phyloP scores from a whole-genome alignment of 2,888 invertebrate genomes.

The Himalopsyche kuldschensis region DNA sequence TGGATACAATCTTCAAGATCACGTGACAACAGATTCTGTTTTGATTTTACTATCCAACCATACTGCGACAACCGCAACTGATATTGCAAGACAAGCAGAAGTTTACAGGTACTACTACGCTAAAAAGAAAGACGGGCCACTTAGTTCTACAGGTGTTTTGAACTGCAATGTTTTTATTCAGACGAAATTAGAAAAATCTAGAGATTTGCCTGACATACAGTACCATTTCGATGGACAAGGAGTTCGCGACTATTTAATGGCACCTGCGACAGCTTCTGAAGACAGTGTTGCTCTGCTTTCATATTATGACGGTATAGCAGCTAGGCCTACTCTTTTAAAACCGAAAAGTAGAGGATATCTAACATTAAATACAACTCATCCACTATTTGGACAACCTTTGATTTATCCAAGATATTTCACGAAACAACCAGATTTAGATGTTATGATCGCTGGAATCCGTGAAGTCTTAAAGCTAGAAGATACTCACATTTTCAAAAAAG shows the following conservation, averaged over 20 bases:
- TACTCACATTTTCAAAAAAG: constrained; percentile 61
- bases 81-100: constrained; percentile 51
- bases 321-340: constrained; percentile 63
- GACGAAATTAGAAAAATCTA: constrained; percentile 56
- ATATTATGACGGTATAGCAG: constrained; percentile 64
- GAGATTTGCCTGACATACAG: constrained; percentile 66
- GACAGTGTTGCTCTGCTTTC: constrained; percentile 59
- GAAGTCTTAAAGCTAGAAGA: constrained; percentile 62
- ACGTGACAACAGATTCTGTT: constrained; percentile 67
- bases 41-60: constrained; percentile 59
- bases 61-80: constrained; percentile 54
- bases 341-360: constrained; percentile 68
- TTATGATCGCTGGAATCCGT: constrained; percentile 63
- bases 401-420: constrained; percentile 73
- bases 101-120: constrained; percentile 50
- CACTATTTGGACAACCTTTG: constrained; percentile 69
- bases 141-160: constrained; percentile 59
- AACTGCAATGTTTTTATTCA: constrained; percentile 64
- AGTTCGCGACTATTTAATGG: constrained; percentile 60
- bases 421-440: constrained; percentile 64
- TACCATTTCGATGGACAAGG: constrained; percentile 64
- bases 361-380: constrained; percentile 68
- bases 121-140: constrained; percentile 54
- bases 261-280: constrained; percentile 58
- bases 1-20: constrained; percentile 75